Base-by-base conservation (phyloP, 2,797 vertebrate genomes). In the Micropoecilia bifurca region DNA sequence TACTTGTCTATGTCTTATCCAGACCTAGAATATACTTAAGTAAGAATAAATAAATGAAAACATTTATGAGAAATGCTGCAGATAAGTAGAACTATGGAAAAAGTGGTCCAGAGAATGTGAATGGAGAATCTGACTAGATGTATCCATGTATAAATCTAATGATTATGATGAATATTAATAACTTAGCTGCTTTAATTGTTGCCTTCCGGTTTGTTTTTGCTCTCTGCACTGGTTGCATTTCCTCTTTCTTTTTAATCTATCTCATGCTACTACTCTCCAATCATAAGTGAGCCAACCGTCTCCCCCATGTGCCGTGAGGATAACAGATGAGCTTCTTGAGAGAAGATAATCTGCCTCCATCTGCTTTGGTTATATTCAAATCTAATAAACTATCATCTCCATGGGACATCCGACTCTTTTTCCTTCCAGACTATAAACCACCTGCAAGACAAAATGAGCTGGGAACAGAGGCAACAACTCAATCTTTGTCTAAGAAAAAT, bases 301-400 rank as follows among this genome's bases (percentile, higher is more conserved):
- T 66, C 59, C 47, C 41, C 25, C 48, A 2, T 47, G 18, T 20
- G 57, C 45, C 28, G 47, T 69, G 39, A 57, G 74, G 43, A 68
- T 75, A 78, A 79, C 72, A 74, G 48, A 84, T 77, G 45, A 77
- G 76, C 79, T 48, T 41, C 66, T 68, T 28, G 47, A 78, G 68
- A 76, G 22, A 53, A 79, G 73, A 72, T 46, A 72, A 55, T 87
- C 82, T 43, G 10, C 28, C 50, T 77, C 47, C n/a, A 69, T 85
- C 78, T 84, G 57, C 63, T 87, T 80, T 77, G 76, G 71, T 85
- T 87, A 83, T 84, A 71, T 76, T 83, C 22, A 47, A 76, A 63
- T 82, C 43, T 83, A 74, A 83, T 79, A 82, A 43, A 75, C 63
- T 75, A 79, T 33, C 41, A 66, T 78, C 28, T 85, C 80, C 48